Percentiles rank a stretch among this genome's conserved stretches.
These are phyloP conservation scores for Troglohyphantes excavatus DNA, from an alignment of 2,888 invertebrate genomes.

Conservation along the genomic window DNA sequence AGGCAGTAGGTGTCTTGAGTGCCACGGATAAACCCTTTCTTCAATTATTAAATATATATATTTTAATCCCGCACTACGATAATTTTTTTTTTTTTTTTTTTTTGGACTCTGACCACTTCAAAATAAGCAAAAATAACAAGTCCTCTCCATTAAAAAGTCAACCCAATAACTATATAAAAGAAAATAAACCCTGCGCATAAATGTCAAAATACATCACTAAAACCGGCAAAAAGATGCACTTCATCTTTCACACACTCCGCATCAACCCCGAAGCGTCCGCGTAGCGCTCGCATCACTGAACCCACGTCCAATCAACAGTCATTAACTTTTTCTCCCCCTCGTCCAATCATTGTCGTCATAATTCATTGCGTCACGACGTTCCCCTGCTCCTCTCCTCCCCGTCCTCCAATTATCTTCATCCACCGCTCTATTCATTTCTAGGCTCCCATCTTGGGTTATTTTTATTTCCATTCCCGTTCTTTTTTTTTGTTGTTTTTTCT, in stretches of 20 bases:
- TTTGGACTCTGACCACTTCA: too few species aligned
- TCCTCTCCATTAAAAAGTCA: too few species aligned
- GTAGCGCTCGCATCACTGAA: neutral
- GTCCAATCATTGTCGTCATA: neutral
- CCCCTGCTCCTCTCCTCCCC: neutral
- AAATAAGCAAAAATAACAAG: too few species aligned
- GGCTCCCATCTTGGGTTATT: neutral
- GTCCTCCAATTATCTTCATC: neutral
- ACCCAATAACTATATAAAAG: too few species aligned
- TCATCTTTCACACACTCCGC: neutral
- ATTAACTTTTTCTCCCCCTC: slow-evolving; percentile 3
- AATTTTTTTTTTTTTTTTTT: too few species aligned
- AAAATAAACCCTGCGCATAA: too few species aligned
- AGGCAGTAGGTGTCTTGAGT: too few species aligned
- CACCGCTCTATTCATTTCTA: neutral
- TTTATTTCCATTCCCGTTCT: neutral
- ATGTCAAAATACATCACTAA: neutral
- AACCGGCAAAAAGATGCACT: neutral
- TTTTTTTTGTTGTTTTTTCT: neutral
- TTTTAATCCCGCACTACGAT: too few species aligned
- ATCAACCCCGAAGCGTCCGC: neutral
- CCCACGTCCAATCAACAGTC: slow-evolving; percentile 6
- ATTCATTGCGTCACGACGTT: slow-evolving; percentile 17
- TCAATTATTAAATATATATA: too few species aligned
- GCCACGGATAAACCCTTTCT: too few species aligned